Evolutionary conservation across 2,113 vertebrate species (phyloP), one percentile per base, ranked within the genome.

Genomic region (Puma concolor): DNA sequence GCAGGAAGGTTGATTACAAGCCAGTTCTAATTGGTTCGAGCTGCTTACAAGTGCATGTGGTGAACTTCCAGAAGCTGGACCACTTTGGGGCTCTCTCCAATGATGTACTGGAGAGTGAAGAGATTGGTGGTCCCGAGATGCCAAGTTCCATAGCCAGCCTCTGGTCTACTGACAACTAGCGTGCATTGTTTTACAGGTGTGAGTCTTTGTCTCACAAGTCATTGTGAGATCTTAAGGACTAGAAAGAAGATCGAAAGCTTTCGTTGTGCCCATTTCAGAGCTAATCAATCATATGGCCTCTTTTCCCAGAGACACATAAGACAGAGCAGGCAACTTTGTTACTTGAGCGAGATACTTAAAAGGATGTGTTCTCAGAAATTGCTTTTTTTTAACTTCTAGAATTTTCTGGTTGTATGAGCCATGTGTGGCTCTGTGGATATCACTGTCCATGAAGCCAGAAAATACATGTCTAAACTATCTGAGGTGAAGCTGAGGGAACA

Each of bases 391-490:
- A 33, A 83, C n/a, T 84, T 94, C 31, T 36, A 92, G 83, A 89
- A 93, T 83, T 91, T 96, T 97, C 77, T 74, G 31, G 0, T 19
- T 76, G n/a, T 38, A 1, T 50, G 67, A 67, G 1, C 63, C 84
- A 6, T 25, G 4, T 69, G 33, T 94, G 71, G 23, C 27, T 76
- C 31, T 95, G 82, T 85, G 36, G 27, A 63, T 57, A 71, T 79
- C 57, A 64, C 7, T 94, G 67, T 4, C 27, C 81, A 17, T 66
- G 19, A 90, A 96, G 48, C 13, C 67, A 81, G 52, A 93, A 84
- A 77, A 76, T 83, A 84, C n/a, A 87, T 31, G 21, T 64, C 54
- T 38, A 44, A 97, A 57, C 50, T 83, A 63, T 93, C 52, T 60
- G 50, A 93, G 71, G 19, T 95, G 52, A 93, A 57, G 27, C 33